These are phyloP conservation scores for Thalassoma bifasciatum DNA, from an alignment of 2,113 vertebrate genomes.

Conservation along the genomic window DNA sequence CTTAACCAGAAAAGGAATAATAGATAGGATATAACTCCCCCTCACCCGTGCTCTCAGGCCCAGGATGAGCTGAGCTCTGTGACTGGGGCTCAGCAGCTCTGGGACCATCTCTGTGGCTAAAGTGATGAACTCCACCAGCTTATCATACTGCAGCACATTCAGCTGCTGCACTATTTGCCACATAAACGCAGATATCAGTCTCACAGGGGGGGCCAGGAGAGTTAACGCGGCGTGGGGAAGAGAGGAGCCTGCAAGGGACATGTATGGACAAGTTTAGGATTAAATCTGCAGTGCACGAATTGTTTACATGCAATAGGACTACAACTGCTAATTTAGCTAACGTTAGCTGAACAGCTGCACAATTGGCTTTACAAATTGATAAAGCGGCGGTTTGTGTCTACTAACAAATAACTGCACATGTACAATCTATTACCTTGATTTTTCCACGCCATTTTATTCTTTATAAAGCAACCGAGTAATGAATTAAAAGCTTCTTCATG, in stretches of 20 bases:
- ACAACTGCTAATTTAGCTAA: not conserved
- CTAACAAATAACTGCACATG: too few relatives aligned
- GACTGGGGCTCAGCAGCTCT: constrained; percentile 76
- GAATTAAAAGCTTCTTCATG: not conserved
- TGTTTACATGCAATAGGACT: not conserved
- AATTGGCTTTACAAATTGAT: not conserved
- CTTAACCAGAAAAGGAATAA: too few relatives aligned
- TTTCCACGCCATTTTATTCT: constrained; percentile 39
- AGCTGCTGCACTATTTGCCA: constrained; percentile 73
- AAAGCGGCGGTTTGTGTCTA: not conserved
- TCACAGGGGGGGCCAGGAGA: constrained; percentile 72
- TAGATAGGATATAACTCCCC: not conserved
- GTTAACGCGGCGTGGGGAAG: constrained; percentile 62
- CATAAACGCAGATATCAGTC: constrained; percentile 76
- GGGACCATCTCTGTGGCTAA: constrained; percentile 74
- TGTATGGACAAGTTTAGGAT: not conserved
- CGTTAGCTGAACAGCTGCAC: not conserved
- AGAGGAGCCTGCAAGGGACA: constrained; percentile 12
- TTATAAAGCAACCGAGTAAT: not conserved
- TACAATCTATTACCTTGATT: constrained; percentile 43
- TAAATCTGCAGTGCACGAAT: not conserved
- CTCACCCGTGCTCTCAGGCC: constrained; percentile 84
- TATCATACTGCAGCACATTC: constrained; percentile 76
- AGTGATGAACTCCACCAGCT: constrained; percentile 79
- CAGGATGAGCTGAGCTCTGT: constrained; percentile 80